A percentile compares a stretch with the other conserved stretches of the same genome.
These are phyloP conservation scores for Tinea trinotella DNA, from an alignment of 2,888 invertebrate genomes.

Conservation along the genomic window DNA sequence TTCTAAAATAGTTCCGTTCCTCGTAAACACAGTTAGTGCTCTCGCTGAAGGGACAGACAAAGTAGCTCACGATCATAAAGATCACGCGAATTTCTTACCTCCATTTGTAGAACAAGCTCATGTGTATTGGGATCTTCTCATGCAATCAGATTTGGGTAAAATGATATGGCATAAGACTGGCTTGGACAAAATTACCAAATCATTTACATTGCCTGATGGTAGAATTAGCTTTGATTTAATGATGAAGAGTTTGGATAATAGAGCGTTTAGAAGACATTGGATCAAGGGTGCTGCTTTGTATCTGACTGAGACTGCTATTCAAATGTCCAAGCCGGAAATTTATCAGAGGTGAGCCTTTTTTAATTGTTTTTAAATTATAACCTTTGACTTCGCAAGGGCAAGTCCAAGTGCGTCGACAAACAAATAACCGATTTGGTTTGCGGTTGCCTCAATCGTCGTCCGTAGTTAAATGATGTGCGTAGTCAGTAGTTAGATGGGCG, in stretches of 20 bases:
- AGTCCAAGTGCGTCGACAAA: not conserved
- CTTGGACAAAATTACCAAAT: conserved; percentile 76
- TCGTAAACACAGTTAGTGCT: conserved; percentile 76
- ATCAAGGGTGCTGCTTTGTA: conserved; percentile 82
- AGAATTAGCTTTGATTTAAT: conserved; percentile 80
- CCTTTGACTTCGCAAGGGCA: not conserved
- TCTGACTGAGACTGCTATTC: conserved; percentile 80
- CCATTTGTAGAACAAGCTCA: conserved; percentile 76
- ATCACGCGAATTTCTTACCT: conserved; percentile 80
- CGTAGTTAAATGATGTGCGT: no score
- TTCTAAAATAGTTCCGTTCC: conserved; percentile 74
- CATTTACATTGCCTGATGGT: conserved; percentile 79
- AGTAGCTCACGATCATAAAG: conserved; percentile 75
- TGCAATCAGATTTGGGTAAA: conserved; percentile 83
- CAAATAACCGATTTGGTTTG: no score
- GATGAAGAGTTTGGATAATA: conserved; percentile 85
- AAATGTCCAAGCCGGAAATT: conserved; percentile 81
- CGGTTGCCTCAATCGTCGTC: no score
- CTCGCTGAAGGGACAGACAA: conserved; percentile 75
- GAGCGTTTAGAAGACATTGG: conserved; percentile 85
- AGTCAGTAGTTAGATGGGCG: no score
- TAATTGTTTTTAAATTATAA: not conserved
- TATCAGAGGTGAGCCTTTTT: conserved; percentile 74
- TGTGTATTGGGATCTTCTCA: conserved; percentile 83
- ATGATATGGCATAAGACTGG: conserved; percentile 82